Percentiles rank a stretch among this genome's conserved stretches.
Conservation (phyloP, 2,888 invertebrate species). For the Horisme vitalbata region DNA sequence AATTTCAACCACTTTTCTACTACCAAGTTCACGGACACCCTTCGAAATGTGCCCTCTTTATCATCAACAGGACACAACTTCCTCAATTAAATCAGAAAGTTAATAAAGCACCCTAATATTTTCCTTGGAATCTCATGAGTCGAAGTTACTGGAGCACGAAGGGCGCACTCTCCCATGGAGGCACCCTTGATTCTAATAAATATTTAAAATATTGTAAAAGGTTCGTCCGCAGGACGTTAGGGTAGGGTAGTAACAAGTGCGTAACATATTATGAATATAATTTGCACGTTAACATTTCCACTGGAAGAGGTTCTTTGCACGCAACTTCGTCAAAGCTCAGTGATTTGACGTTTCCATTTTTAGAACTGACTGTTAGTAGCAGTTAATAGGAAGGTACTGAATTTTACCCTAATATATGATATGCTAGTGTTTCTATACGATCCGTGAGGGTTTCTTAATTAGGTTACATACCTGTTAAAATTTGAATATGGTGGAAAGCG, state of each 20-base stretch:
- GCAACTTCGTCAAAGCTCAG: constrained; percentile 15
- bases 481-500: too few relatives aligned
- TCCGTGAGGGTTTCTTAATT: too few relatives aligned
- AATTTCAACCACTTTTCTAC: constrained; percentile 2
- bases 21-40: constrained; percentile 14
- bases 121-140: constrained; percentile 34
- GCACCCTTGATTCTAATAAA: constrained; percentile 34
- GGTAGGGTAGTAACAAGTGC: constrained; percentile 45
- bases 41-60: constrained; percentile 13
- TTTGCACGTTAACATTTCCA: constrained; percentile 12
- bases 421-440: too few relatives aligned
- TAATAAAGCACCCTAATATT: constrained; percentile 48
- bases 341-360: background rate
- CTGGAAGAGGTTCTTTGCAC: constrained; percentile 12
- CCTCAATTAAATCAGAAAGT: constrained; percentile 60
- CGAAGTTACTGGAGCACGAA: constrained; percentile 49
- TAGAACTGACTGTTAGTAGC: too few relatives aligned
- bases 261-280: constrained; percentile 29
- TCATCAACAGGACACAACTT: constrained; percentile 40
- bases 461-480: too few relatives aligned
- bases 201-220: constrained; percentile 38
- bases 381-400: too few relatives aligned
- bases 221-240: constrained; percentile 40
- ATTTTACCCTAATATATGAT: too few relatives aligned
- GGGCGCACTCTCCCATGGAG: constrained; percentile 54